phyloP scores from a whole-genome alignment of 2,888 invertebrate genomes.

The Scaptomyza cyrtandrae region DNA sequence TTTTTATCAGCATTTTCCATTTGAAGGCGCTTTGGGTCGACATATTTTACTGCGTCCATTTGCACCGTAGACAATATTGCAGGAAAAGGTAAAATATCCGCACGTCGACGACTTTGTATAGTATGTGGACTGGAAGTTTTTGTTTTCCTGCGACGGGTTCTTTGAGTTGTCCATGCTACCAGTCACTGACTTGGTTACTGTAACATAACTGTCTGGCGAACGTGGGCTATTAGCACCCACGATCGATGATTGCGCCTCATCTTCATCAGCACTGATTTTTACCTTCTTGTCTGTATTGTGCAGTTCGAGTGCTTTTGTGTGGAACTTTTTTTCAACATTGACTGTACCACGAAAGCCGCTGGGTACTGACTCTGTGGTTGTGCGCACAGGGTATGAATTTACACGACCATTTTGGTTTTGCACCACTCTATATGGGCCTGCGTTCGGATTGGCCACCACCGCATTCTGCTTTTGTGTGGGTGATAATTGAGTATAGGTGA shows the following conservation, averaged over 20 bases:
- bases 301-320: slow-evolving; percentile 81
- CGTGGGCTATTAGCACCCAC: slow-evolving; percentile 71
- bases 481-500: slow-evolving; percentile 70
- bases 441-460: slow-evolving; percentile 60
- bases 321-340: slow-evolving; percentile 84
- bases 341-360: slow-evolving; percentile 84
- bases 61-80: slow-evolving; percentile 91
- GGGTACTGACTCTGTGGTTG: slow-evolving; percentile 82
- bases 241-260: slow-evolving; percentile 25
- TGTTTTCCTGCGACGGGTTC: slow-evolving; percentile 87
- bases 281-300: slow-evolving; percentile 73
- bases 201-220: slow-evolving; percentile 89
- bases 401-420: slow-evolving; percentile 84
- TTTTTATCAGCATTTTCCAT: slow-evolving; percentile 87
- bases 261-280: slow-evolving; percentile 72
- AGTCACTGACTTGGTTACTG: slow-evolving; percentile 92
- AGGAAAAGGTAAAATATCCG: slow-evolving; percentile 94
- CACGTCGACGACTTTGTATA: slow-evolving; percentile 94
- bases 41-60: slow-evolving; percentile 93
- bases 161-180: slow-evolving; percentile 88
- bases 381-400: slow-evolving; percentile 69
- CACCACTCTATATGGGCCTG: slow-evolving; percentile 66
- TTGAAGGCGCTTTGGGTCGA: slow-evolving; percentile 91
- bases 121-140: slow-evolving; percentile 91
- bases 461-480: slow-evolving; percentile 81